Evolutionary conservation across 1,140 invertebrate genomes (phyloP), one percentile per base, ranked within the genome.

Genomic region (Anoplolepis gracilipes): DNA sequence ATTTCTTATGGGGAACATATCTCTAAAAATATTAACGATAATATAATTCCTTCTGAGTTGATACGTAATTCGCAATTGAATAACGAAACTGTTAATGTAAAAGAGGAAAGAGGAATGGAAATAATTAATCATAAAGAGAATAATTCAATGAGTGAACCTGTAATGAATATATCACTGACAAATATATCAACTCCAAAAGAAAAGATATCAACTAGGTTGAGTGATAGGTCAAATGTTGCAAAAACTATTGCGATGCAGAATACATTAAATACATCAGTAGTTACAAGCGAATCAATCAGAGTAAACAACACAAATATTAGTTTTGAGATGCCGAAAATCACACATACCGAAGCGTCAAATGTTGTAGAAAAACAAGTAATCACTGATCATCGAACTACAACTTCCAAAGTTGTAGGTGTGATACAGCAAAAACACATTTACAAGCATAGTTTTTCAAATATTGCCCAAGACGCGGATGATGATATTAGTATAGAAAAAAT

Each of bases 401-500:
- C 53, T 53, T 16, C 25, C 28, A 72, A 59, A 81, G 10, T 39
- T n/a, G 5, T 22, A 70, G 25, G 22, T 39, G 1, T 25, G 19
- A 46, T 28, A 8, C 36, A 59, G n/a, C 36, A 13, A 22, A 72
- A 25, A 46, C 75, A 86, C 8, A 59, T 42, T 16, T 49, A 69
- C 6, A 39, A 28, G 22, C 36, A 42, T 19, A 53, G 49, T 13
- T 75, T 81, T 46, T 39, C 59, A 28, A 79, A 64, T 28, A 78
- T 78, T 55, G 10, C 8, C 7, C 39, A 49, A 28, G 55, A 81
- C 13, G 22, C 46, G 13, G 57, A 72, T 1, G 69, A 84, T 49
- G 72, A 67, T 28, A 77, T 81, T n/a, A 46, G 19, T 39, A 79
- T 88, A 84, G 62, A 67, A 86, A 61, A 86, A 61, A 25, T 85